Evolutionary conservation across 2,113 vertebrate genomes (phyloP).

Genomic region (Apodemus speciosus): DNA sequence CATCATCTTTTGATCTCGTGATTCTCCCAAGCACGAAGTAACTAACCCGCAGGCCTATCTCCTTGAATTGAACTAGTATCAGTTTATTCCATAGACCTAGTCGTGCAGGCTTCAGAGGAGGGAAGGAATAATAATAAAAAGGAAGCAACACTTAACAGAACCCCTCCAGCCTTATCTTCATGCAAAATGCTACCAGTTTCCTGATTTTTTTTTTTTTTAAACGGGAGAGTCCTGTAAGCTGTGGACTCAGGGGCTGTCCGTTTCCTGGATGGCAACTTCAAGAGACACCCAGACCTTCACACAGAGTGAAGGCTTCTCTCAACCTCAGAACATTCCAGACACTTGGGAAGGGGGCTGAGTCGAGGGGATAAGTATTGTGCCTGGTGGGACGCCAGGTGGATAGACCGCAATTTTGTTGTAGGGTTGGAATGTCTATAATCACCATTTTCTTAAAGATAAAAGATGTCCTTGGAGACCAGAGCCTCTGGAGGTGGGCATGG

Average conservation of each 20-base stretch:
- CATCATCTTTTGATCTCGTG: neutral
- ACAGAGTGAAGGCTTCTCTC: neutral
- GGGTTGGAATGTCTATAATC: neutral
- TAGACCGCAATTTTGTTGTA: too few species aligned
- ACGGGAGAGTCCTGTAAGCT: neutral
- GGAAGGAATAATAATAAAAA: neutral
- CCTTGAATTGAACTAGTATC: neutral
- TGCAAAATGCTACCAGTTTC: neutral
- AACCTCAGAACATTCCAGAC: too few species aligned
- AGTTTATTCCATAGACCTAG: neutral
- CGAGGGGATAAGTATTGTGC: neutral
- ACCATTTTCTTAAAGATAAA: neutral
- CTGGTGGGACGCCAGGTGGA: neutral
- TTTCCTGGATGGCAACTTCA: neutral
- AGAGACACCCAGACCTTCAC: neutral
- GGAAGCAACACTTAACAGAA: neutral
- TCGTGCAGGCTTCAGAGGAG: neutral
- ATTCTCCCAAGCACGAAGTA: neutral
- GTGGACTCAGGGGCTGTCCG: neutral
- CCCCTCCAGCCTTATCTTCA: neutral
- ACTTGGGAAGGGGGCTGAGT: neutral
- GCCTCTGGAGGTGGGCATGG: neutral
- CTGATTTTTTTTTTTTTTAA: neutral
- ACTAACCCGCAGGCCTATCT: neutral
- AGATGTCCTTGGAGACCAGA: neutral